Percentiles rank a stretch among this genome's conserved stretches.
Conservation (phyloP, 2,797 vertebrate genomes). For the Spinus olivaceus region DNA sequence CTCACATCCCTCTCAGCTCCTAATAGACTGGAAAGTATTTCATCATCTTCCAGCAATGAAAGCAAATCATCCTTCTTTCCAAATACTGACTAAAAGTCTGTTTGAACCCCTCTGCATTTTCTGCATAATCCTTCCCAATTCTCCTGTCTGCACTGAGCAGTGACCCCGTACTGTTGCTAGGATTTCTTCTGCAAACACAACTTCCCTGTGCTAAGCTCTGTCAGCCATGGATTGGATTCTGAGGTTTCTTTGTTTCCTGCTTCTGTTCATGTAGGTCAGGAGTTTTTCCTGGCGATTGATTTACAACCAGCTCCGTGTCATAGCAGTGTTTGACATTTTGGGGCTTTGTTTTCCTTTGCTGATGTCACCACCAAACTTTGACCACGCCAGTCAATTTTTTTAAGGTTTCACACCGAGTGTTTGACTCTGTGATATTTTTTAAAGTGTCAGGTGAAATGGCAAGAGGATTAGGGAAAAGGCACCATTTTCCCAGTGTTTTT, state of each 20-base stretch:
- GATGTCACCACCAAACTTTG: not conserved
- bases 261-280: conserved; percentile 50
- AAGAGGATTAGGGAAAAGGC: not conserved
- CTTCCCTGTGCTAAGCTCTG: conserved; percentile 51
- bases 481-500: not conserved
- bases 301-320: not conserved
- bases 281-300: conserved; percentile 47
- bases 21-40: conserved; percentile 49
- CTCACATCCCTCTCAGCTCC: conserved; percentile 9
- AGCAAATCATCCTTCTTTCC: conserved; percentile 59
- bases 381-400: not conserved
- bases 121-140: conserved; percentile 49
- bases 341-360: conserved; percentile 19
- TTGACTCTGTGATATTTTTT: conserved; percentile 1
- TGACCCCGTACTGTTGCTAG: conserved; percentile 46
- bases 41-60: conserved; percentile 47
- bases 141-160: not conserved
- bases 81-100: not conserved
- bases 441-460: not conserved
- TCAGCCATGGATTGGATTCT: conserved; percentile 45
- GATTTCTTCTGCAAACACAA: conserved; percentile 54
- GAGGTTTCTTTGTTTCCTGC: conserved; percentile 42
- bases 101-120: conserved; percentile 46
- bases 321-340: not conserved
- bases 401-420: not conserved